These are phyloP conservation scores for Halichondria panicea DNA, from an alignment of 37 sponge, comb jelly and placozoan species.

Conservation along the genomic window DNA sequence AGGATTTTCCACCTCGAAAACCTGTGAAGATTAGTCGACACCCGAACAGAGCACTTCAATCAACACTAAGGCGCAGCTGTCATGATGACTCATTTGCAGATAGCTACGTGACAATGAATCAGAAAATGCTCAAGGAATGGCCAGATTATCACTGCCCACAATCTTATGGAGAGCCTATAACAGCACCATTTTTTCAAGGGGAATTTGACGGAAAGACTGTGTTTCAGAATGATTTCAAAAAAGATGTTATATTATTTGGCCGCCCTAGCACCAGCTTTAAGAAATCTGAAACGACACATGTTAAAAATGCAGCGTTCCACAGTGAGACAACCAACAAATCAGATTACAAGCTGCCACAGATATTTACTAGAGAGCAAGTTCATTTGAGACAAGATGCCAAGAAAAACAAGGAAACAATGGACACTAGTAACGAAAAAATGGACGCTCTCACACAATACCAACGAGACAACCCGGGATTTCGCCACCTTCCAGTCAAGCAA, in stretches of 20 bases:
- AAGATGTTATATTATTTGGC: not conserved
- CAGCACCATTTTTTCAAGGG: constrained; percentile 2
- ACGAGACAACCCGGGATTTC: too few species aligned
- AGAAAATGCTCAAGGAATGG: constrained; percentile 5
- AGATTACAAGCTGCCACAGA: too few species aligned
- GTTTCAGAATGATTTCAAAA: not conserved
- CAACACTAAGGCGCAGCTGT: not conserved
- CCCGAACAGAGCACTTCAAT: not conserved
- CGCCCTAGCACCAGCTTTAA: too few species aligned
- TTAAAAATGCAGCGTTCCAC: too few species aligned
- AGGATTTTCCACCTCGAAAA: not conserved
- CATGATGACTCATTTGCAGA: not conserved
- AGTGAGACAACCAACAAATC: too few species aligned
- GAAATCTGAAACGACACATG: too few species aligned
- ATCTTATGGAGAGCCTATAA: not conserved
- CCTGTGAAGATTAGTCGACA: not conserved
- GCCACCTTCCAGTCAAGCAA: too few species aligned
- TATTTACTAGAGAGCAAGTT: too few species aligned
- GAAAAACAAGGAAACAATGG: too few species aligned
- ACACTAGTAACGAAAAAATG: too few species aligned
- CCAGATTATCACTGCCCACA: not conserved
- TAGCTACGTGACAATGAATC: constrained; percentile 2
- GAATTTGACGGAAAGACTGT: constrained; percentile 8
- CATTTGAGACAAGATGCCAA: too few species aligned
- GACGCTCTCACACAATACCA: too few species aligned